Conservation (phyloP, 2,797 vertebrate genomes). For the Acipenser transmontanus region DNA sequence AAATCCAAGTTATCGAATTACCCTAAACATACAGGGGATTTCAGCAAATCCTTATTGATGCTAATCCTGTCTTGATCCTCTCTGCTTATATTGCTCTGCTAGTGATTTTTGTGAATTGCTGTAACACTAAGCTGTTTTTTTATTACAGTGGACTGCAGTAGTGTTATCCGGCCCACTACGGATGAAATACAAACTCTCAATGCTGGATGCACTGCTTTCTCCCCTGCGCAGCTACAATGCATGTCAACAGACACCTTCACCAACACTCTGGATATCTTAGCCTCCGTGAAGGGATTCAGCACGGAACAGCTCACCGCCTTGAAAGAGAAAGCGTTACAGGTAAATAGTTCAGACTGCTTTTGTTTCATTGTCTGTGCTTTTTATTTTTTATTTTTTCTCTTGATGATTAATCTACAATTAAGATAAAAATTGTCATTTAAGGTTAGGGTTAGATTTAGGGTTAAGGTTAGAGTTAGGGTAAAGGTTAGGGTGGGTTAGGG, state of each 20-base stretch:
- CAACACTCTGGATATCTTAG: neutral
- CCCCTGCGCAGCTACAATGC: neutral
- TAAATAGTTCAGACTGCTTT: neutral
- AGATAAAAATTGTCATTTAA: too few species aligned
- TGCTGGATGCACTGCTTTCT: neutral
- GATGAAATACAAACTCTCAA: slow-evolving; percentile 1
- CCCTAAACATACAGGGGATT: too few species aligned
- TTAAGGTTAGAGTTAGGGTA: too few species aligned
- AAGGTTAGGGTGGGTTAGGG: too few species aligned
- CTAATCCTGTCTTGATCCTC: neutral
- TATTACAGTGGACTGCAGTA: neutral
- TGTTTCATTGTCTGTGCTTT: too few species aligned
- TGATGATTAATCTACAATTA: too few species aligned
- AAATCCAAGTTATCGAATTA: too few species aligned
- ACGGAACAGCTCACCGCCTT: slow-evolving; percentile 5
- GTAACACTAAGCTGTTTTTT: neutral
- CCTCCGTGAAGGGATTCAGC: neutral
- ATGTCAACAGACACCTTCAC: slow-evolving; percentile 10
- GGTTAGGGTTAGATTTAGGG: too few species aligned
- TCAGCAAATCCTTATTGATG: too few species aligned
- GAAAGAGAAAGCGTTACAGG: slow-evolving; percentile 4
- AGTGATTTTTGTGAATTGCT: neutral
- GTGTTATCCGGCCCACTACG: neutral
- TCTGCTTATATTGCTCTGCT: neutral
- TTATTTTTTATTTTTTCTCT: too few species aligned